A percentile compares a stretch with the other conserved stretches of the same genome.
These are phyloP conservation scores for Apodemia duryi DNA, from an alignment of 2,888 invertebrate genomes.

Conservation along the genomic window DNA sequence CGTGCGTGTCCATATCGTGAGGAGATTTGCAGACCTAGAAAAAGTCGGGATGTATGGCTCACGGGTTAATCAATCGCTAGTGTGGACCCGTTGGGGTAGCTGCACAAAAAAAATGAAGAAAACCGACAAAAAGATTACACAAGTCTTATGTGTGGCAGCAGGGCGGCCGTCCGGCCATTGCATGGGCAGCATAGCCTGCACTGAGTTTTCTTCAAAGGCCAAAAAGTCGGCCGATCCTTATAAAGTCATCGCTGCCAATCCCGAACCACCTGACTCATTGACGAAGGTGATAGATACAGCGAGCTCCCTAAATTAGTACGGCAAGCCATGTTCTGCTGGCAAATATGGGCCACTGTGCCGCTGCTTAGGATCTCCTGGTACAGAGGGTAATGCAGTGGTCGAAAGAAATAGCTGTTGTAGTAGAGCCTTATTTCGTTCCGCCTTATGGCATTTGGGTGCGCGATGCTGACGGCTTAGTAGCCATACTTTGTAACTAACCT, in stretches of 20 bases:
- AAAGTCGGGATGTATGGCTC: no score
- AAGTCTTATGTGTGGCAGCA: conserved; percentile 12
- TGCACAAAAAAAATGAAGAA: no score
- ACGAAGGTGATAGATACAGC: neutral
- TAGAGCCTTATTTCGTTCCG: conserved; percentile 7
- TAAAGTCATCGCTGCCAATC: no score
- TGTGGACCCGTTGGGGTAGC: no score
- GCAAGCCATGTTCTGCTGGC: neutral
- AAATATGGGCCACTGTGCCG: neutral
- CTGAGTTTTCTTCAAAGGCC: neutral
- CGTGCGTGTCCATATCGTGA: no score
- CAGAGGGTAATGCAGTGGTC: conserved; percentile 17
- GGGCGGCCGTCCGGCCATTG: conserved; percentile 8
- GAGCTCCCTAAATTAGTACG: no score
- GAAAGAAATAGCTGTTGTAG: neutral
- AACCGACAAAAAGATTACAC: no score
- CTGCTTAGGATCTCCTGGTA: conserved; percentile 11
- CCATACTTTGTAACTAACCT: neutral
- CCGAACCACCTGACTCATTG: no score
- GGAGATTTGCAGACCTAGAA: no score
- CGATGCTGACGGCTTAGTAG: neutral
- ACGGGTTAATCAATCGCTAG: no score
- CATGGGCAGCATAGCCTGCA: conserved; percentile 16
- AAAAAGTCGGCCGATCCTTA: neutral
- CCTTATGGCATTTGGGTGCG: neutral